A percentile compares a stretch with the other conserved stretches of the same genome.
Evolutionary conservation across 1,140 invertebrate species (phyloP).

Genomic region (Diabrotica virgifera): DNA sequence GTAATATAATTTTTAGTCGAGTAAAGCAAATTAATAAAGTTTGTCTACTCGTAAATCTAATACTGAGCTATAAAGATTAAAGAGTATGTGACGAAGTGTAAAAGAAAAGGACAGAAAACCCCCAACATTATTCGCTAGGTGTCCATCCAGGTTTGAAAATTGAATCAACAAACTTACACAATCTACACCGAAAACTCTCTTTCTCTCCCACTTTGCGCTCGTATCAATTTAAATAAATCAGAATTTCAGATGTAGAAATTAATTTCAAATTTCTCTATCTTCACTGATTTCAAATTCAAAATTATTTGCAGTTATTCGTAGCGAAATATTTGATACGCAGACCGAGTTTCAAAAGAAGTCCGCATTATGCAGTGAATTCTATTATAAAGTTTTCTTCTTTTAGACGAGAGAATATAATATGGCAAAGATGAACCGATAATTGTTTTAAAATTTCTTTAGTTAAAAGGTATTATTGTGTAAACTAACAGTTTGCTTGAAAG

Average conservation of each 20-base stretch:
- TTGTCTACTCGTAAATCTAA: too few species aligned
- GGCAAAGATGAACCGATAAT: too few species aligned
- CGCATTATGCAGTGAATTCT: not conserved
- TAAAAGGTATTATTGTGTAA: too few species aligned
- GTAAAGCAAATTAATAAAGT: too few species aligned
- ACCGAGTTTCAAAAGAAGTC: not conserved
- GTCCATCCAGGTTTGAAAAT: not conserved
- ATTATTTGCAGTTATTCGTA: not conserved
- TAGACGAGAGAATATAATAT: too few species aligned
- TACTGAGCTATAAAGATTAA: too few species aligned
- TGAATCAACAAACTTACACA: not conserved
- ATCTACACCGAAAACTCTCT: not conserved
- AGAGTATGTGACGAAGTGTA: too few species aligned
- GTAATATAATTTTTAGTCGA: too few species aligned
- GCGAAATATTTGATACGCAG: not conserved
- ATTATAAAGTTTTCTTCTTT: not conserved
- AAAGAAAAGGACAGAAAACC: not conserved
- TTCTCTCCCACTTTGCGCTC: not conserved
- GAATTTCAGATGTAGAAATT: slow-evolving; percentile 1
- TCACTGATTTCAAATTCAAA: slow-evolving; percentile 1
- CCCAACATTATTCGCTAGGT: not conserved
- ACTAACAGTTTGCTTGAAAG: too few species aligned
- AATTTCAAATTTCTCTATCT: not conserved
- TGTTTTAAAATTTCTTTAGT: too few species aligned
- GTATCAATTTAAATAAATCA: slow-evolving; percentile 3